Conservation (phyloP, 2,113 vertebrate genomes). For the Microcebus murinus region DNA sequence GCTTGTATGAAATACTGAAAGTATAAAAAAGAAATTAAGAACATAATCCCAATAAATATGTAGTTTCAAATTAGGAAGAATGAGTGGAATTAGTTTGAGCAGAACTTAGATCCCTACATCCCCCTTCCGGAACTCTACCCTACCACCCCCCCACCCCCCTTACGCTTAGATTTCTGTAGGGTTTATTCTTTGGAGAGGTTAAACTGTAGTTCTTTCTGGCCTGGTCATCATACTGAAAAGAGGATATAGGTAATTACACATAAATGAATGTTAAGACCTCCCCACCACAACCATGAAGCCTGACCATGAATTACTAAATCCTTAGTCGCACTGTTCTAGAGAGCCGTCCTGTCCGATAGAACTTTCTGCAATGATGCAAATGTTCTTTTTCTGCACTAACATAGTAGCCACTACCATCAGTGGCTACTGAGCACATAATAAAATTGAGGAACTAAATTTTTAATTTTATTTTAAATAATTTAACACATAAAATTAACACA, state of each 20-base stretch:
- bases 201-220: neutral
- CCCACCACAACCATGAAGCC: neutral
- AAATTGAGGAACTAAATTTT: neutral
- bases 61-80: neutral
- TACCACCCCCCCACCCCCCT: accelerated
- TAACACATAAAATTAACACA: neutral
- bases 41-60: neutral
- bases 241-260: neutral
- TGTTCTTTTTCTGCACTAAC: neutral
- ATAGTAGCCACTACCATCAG: neutral
- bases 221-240: neutral
- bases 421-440: neutral
- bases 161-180: neutral
- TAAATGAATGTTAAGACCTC: neutral
- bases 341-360: neutral
- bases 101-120: neutral
- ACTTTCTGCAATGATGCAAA: neutral
- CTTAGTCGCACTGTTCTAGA: neutral
- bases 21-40: neutral
- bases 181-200: neutral
- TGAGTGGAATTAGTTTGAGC: neutral
- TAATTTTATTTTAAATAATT: constrained; percentile 39
- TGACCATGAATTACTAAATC: neutral
- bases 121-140: neutral
- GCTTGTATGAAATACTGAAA: neutral